These are phyloP conservation scores for Lonchura striata DNA, from an alignment of 2,113 vertebrate species.

Conservation along the genomic window DNA sequence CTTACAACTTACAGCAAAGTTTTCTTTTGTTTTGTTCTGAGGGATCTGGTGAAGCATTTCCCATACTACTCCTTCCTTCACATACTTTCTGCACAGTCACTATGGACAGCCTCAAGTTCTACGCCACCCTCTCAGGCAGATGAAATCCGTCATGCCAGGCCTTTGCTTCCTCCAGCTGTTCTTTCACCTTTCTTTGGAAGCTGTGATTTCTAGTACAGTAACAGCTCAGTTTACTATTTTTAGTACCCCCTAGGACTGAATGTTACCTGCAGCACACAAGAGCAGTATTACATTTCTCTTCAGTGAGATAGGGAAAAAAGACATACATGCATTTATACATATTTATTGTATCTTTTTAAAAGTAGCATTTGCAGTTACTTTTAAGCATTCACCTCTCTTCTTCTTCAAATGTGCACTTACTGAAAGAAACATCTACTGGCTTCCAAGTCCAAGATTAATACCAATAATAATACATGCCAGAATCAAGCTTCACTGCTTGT, in stretches of 20 bases:
- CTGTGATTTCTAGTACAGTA: not conserved
- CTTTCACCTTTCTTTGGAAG: not conserved
- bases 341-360: conserved; percentile 58
- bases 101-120: not conserved
- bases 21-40: not conserved
- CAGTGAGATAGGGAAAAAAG: conserved; percentile 45
- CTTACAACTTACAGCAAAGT: not conserved
- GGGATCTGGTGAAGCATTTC: not conserved
- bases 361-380: conserved; percentile 56
- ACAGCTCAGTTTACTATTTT: not conserved
- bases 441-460: conserved; percentile 69
- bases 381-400: conserved; percentile 55
- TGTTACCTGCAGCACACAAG: not conserved
- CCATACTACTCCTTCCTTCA: not conserved
- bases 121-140: not conserved
- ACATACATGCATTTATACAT: conserved; percentile 60
- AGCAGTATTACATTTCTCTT: not conserved
- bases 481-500: conserved; percentile 55
- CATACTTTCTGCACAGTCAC: not conserved
- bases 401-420: conserved; percentile 57
- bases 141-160: not conserved
- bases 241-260: not conserved
- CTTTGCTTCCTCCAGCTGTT: not conserved
- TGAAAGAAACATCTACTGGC: conserved; percentile 62
- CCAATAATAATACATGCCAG: conserved; percentile 49